Evolutionary conservation across 2,888 invertebrate genomes (phyloP).

Genomic region (Tupiocoris notatus): DNA sequence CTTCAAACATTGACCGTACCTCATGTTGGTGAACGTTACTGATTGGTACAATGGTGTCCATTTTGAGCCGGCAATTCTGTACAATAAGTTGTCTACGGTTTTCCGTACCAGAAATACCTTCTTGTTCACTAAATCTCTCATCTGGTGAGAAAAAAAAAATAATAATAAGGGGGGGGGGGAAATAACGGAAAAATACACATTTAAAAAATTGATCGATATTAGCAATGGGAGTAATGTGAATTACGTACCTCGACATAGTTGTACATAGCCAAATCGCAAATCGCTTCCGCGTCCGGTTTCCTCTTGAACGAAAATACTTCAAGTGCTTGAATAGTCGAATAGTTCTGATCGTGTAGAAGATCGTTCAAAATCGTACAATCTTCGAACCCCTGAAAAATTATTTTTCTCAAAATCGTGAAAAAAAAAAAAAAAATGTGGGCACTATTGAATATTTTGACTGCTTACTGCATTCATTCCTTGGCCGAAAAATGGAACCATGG

Average conservation of each 20-base stretch:
- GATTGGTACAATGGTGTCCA: constrained; percentile 96
- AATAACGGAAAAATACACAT: not conserved
- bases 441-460: no score
- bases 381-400: constrained; percentile 75
- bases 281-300: constrained; percentile 81
- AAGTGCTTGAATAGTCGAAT: constrained; percentile 63
- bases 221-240: not conserved
- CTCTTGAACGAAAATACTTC: constrained; percentile 70
- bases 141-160: constrained; percentile 60
- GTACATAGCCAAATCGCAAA: constrained; percentile 94
- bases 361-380: constrained; percentile 80
- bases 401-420: not conserved
- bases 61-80: constrained; percentile 66
- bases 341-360: constrained; percentile 63
- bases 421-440: not conserved
- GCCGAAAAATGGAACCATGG: constrained; percentile 98
- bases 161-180: no score
- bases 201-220: not conserved
- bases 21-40: constrained; percentile 85
- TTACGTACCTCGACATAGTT: constrained; percentile 85
- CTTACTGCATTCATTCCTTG: constrained; percentile 94
- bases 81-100: constrained; percentile 74
- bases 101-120: constrained; percentile 79
- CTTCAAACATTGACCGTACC: constrained; percentile 78
- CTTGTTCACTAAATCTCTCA: constrained; percentile 86